A percentile compares a stretch with the other conserved stretches of the same genome.
These are phyloP conservation scores for Pinna nobilis DNA, from an alignment of 1,140 invertebrate genomes.

Conservation along the genomic window DNA sequence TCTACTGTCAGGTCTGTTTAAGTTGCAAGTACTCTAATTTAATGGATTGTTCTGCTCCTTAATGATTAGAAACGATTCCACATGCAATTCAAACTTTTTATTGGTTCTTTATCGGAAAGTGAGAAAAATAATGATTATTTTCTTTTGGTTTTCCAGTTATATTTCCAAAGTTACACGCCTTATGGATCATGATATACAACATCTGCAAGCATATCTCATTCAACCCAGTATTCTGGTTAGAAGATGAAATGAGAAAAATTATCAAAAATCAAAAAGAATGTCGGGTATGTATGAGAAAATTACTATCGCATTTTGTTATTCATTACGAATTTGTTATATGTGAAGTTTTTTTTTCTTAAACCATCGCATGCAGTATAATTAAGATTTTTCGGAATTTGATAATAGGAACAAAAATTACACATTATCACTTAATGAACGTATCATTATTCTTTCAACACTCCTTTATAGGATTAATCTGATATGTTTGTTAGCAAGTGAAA, in stretches of 20 bases:
- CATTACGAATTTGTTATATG: background rate
- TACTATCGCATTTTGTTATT: background rate
- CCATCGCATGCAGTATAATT: no score
- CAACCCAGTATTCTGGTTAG: constrained; percentile 69
- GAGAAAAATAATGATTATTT: background rate
- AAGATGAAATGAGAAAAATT: constrained; percentile 51
- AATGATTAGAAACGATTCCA: no score
- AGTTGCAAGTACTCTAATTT: no score
- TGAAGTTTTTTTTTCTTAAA: constrained; percentile 1
- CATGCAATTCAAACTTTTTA: no score
- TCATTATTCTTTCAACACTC: background rate
- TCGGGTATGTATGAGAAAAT: constrained; percentile 29
- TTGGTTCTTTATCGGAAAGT: background rate
- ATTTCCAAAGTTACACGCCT: constrained; percentile 57
- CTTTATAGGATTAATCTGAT: no score
- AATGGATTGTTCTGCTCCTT: no score
- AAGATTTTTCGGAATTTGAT: no score
- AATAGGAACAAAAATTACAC: no score
- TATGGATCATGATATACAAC: constrained; percentile 66
- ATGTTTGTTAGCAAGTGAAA: no score
- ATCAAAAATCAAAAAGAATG: constrained; percentile 54
- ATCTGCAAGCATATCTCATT: constrained; percentile 54
- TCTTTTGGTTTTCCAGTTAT: constrained; percentile 57
- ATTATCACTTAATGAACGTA: no score
- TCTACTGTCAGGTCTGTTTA: no score